These are phyloP conservation scores for Drosophila helvetica DNA, from an alignment of 2,888 invertebrate genomes.

Conservation along the genomic window DNA sequence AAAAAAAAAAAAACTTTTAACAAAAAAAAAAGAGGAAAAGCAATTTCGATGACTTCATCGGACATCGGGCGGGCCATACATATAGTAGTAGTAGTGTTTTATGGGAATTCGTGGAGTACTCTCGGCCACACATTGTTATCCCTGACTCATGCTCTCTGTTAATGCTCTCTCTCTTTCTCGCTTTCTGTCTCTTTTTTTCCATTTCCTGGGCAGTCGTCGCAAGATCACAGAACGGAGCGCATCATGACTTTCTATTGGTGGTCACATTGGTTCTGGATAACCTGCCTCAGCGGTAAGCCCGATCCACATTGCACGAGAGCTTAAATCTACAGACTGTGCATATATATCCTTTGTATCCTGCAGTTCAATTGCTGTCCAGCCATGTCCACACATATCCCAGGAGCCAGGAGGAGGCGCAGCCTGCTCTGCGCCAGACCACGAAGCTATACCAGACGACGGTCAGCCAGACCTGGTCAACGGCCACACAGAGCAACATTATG, in stretches of 20 bases:
- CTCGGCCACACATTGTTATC: slow-evolving; percentile 20
- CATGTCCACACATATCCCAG: slow-evolving; percentile 78
- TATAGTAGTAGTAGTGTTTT: not conserved
- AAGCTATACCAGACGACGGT: slow-evolving; percentile 74
- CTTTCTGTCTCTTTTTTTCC: slow-evolving; percentile 23
- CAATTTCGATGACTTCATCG: slow-evolving; percentile 39
- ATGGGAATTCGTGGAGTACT: not conserved
- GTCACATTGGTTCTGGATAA: slow-evolving; percentile 96
- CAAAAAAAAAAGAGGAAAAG: slow-evolving; percentile 1
- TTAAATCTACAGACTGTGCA: not conserved
- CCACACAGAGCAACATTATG: slow-evolving; percentile 61
- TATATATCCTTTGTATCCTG: slow-evolving; percentile 7
- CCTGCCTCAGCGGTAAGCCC: slow-evolving; percentile 82
- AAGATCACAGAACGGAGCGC: slow-evolving; percentile 72
- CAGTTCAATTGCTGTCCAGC: slow-evolving; percentile 56
- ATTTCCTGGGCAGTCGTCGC: slow-evolving; percentile 40
- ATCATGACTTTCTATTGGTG: slow-evolving; percentile 94
- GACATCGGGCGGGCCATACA: no score
- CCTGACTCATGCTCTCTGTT: slow-evolving; percentile 28
- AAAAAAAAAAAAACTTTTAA: not conserved
- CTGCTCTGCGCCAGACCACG: slow-evolving; percentile 50
- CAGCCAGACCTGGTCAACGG: slow-evolving; percentile 69
- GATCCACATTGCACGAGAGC: no score
- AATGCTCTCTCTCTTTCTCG: slow-evolving; percentile 16
- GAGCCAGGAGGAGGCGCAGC: slow-evolving; percentile 22